Percentiles rank a stretch among this genome's conserved stretches.
phyloP scores from a whole-genome alignment of 2,797 vertebrate genomes.

The Pseudochromis fuscus region DNA sequence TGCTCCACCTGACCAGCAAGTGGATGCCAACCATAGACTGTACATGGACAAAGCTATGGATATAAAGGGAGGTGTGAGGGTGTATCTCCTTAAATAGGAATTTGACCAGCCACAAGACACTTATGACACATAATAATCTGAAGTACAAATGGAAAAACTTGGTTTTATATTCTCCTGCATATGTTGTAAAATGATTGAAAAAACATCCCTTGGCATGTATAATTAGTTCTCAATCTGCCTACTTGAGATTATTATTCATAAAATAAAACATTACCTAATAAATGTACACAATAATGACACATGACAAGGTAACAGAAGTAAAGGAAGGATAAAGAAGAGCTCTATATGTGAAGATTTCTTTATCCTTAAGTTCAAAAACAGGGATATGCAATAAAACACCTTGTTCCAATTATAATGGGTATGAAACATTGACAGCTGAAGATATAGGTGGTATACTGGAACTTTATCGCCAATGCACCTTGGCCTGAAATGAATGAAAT shows the following conservation, averaged over 20 bases:
- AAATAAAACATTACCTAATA: background rate
- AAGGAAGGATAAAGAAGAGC: background rate
- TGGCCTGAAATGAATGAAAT: conserved; percentile 79
- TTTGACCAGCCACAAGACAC: too few species aligned
- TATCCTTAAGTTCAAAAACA: conserved; percentile 33
- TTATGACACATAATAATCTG: too few species aligned
- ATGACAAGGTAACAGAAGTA: background rate
- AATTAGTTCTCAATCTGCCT: background rate
- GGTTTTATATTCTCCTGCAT: background rate
- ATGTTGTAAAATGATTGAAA: conserved; percentile 4
- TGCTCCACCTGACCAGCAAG: too few species aligned
- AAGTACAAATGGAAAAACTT: too few species aligned
- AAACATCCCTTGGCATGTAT: background rate
- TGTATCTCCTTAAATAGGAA: too few species aligned
- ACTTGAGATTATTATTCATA: background rate
- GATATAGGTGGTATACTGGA: conserved; percentile 67
- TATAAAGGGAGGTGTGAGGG: too few species aligned
- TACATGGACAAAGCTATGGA: too few species aligned
- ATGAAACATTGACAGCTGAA: conserved; percentile 76
- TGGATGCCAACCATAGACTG: too few species aligned
- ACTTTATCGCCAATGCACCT: conserved; percentile 72
- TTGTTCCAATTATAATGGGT: conserved; percentile 54
- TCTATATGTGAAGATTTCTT: conserved; percentile 8
- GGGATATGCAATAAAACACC: conserved; percentile 47
- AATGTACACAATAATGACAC: background rate